Base-by-base conservation (phyloP, 92 coral and sea anemone genomes). In the Paragorgia papillata region DNA sequence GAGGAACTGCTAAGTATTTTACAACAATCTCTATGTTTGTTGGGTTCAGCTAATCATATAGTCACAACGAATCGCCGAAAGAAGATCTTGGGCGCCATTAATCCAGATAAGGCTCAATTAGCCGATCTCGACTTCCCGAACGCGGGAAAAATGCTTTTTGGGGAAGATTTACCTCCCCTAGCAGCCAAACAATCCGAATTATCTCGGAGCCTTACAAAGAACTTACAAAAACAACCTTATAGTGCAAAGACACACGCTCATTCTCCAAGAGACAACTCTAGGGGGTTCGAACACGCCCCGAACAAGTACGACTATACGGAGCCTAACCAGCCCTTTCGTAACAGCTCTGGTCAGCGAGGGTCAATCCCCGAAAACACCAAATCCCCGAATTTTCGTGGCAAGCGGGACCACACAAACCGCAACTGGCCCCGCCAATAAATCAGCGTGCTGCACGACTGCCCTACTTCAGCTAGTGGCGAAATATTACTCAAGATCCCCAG, bases 101-200 rank as follows among this genome's bases (percentile, higher is more conserved):
- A 46, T 46, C 62, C 33, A 7, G 62, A 71, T 55, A 59, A 69
- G 27, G 44, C 69, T 2, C 63, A 53, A 51, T 41, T 84, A 50
- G 87, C 87, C 49, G 62, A 83, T 22, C 66, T 50, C 27, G 76
- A 79, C 30, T 79, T 83, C 31, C 87, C 80, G 10, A 77, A 84
- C n/a, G 69, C 88, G 13, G 75, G 75, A 41, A 76, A 35, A 57
- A 57, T 62, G 67, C 66, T 83, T 14, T 83, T 66, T 54, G 83
- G 87, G 40, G 79, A 83, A 7, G 87, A 56, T 73, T 43, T 76
- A 18, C 65, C 83, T 5, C 56, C 83, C n/a, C 57, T 83, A 2
- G 82, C 75, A 10, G 69, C 82, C 1, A 82, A 82, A 50, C 87
- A 76, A 12, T 64, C 82, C 18, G 82, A 82, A 76, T 58, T 75